Evolutionary conservation across 2,888 invertebrate species (phyloP).

Genomic region (Melieria picta): DNA sequence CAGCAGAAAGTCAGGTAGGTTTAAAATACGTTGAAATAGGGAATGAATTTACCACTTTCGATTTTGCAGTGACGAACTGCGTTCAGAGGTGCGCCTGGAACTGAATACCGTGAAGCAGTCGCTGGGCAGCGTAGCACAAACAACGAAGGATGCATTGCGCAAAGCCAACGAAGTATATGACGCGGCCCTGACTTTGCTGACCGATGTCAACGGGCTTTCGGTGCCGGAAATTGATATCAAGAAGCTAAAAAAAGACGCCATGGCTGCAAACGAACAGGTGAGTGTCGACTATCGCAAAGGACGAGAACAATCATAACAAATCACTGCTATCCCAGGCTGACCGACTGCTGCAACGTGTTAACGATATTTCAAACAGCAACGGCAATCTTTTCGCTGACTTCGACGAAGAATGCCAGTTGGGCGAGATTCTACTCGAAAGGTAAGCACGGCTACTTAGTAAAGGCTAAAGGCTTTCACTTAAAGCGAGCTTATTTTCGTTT

Average conservation of each 20-base stretch:
- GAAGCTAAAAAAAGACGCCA: conserved; percentile 75
- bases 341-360: conserved; percentile 54
- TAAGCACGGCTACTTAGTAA: conserved; percentile 34
- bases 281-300: background rate
- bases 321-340: conserved; percentile 50
- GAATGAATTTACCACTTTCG: background rate
- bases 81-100: conserved; percentile 72
- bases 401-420: conserved; percentile 73
- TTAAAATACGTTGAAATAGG: background rate
- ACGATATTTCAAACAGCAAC: conserved; percentile 59
- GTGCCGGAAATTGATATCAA: conserved; percentile 81
- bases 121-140: conserved; percentile 74
- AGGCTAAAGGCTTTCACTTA: background rate
- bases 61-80: conserved; percentile 72
- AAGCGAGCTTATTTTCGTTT: background rate
- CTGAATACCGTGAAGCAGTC: conserved; percentile 76
- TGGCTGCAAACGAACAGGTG: conserved; percentile 75
- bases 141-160: conserved; percentile 78
- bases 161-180: conserved; percentile 83
- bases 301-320: background rate
- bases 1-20: conserved; percentile 77
- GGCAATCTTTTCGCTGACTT: conserved; percentile 72
- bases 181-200: conserved; percentile 82
- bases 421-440: conserved; percentile 74
- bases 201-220: conserved; percentile 80